Base-by-base conservation (phyloP, 2,888 invertebrate genomes). In the Dryobotodes eremita region DNA sequence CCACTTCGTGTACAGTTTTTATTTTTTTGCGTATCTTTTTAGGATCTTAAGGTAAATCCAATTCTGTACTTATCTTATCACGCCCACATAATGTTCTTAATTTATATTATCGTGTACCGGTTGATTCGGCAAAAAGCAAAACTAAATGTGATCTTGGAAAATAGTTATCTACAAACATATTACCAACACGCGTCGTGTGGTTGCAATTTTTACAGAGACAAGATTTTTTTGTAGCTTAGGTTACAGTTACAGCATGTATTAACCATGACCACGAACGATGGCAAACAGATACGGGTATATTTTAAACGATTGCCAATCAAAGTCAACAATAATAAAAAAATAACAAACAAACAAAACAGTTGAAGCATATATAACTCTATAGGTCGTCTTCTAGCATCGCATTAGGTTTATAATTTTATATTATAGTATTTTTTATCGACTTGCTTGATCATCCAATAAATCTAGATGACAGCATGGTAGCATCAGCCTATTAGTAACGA, bases 381-480 rank as follows among this genome's bases (percentile, higher is more conserved):
- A 57, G 17, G 26, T 48, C 55, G n/a, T 55, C 15, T 59, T 65
- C 46, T 59, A 31, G 48, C 6, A 57, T 62, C 57, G 53, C 62
- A 77, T 15, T 61, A 53, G 31, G 36, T 64, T 6, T n/a, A 68
- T 68, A 55, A 74, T 79, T 68, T 66, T 57, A 83, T 83, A 73
- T 59, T 55, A 59, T 71, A 31, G 26, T 68, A 70, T 73, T 77
- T 86, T 82, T 77, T 80, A 88, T 84, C 46, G 59, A 70, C 31
- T 74, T 71, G 48, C 64, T 31, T 66, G 69, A 82, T 79, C 76
- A 80, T 69, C 46, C 55, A 80, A 81, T 85, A 75, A 75, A 81
- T 76, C 77, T 69, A 42, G 59, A 89, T 86, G 88, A 89, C 84
- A 78, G 77, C 88, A 86, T 83, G 17, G 82, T 84, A 69, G 77